A percentile compares a stretch with the other conserved stretches of the same genome.
Conservation (phyloP, 2,888 invertebrate species). For the Lasioglossum morio region DNA sequence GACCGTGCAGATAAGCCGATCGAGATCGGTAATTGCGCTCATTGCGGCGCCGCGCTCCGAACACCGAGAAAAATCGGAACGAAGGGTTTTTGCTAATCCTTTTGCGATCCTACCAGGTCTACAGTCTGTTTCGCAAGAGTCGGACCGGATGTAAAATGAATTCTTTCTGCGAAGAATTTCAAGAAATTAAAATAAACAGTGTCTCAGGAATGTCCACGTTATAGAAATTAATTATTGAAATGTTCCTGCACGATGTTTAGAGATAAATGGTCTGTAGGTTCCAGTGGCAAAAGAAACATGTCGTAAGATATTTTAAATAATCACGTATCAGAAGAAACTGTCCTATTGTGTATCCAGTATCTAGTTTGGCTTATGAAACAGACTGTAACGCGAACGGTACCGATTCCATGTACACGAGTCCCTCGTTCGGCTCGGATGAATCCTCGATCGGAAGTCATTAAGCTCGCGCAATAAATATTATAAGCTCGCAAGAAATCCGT, state of each 20-base stretch:
- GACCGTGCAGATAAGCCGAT: constrained; percentile 50
- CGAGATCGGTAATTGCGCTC: constrained; percentile 53
- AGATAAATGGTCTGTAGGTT: neutral
- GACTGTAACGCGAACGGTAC: neutral
- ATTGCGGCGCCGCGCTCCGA: neutral
- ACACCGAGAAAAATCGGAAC: constrained; percentile 16
- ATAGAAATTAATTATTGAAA: neutral
- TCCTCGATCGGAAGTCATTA: constrained; percentile 46
- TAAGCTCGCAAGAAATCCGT: constrained; percentile 39
- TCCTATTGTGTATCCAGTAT: no score
- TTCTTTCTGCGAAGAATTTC: neutral
- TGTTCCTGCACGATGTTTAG: neutral
- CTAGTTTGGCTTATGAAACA: neutral
- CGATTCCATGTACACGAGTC: neutral
- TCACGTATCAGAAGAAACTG: neutral
- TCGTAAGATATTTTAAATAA: neutral
- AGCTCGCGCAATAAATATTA: constrained; percentile 45
- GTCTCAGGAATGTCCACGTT: neutral
- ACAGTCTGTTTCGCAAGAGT: neutral
- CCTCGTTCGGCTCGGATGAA: constrained; percentile 26
- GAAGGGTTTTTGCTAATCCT: constrained; percentile 10
- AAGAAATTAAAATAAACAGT: neutral
- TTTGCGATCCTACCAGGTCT: neutral
- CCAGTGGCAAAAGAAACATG: neutral
- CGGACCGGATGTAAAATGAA: neutral